Evolutionary conservation across 2,797 vertebrate species (phyloP).

Genomic region (Pempheris klunzingeri): DNA sequence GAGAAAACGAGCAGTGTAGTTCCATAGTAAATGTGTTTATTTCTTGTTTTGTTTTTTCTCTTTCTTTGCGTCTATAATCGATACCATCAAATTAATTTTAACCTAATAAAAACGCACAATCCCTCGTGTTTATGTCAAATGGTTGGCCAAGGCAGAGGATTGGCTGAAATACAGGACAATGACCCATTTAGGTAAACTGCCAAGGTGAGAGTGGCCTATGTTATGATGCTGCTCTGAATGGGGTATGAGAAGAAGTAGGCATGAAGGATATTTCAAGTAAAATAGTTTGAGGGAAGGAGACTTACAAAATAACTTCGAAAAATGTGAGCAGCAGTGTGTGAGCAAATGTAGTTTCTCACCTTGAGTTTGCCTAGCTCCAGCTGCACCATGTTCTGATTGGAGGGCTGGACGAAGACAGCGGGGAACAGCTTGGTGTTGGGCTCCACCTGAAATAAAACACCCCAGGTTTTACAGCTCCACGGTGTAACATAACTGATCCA

Average conservation of each 20-base stretch:
- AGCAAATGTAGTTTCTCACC: slow-evolving; percentile 75
- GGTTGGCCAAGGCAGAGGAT: not conserved
- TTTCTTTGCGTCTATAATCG: not conserved
- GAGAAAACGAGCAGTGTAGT: not conserved
- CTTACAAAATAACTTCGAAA: too few relatives aligned
- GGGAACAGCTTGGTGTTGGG: slow-evolving; percentile 98
- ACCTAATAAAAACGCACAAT: not conserved
- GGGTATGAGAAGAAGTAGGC: not conserved
- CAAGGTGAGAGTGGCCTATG: not conserved
- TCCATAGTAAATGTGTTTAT: too few relatives aligned
- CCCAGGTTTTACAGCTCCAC: not conserved
- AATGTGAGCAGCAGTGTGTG: not conserved
- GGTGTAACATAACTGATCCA: not conserved
- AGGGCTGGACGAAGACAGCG: slow-evolving; percentile 90
- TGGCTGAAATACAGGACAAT: not conserved
- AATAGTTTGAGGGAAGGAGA: not conserved
- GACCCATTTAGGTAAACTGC: not conserved
- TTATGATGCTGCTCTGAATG: not conserved
- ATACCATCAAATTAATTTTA: not conserved
- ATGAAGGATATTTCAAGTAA: not conserved
- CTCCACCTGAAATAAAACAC: slow-evolving; percentile 87
- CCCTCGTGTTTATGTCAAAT: not conserved
- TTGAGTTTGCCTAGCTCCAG: slow-evolving; percentile 95
- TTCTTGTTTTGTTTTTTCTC: not conserved
- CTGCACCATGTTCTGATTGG: slow-evolving; percentile 92